Percentiles rank a stretch among this genome's conserved stretches.
These are phyloP conservation scores for Lepus townsendii DNA, from an alignment of 2,797 vertebrate species.

Conservation along the genomic window DNA sequence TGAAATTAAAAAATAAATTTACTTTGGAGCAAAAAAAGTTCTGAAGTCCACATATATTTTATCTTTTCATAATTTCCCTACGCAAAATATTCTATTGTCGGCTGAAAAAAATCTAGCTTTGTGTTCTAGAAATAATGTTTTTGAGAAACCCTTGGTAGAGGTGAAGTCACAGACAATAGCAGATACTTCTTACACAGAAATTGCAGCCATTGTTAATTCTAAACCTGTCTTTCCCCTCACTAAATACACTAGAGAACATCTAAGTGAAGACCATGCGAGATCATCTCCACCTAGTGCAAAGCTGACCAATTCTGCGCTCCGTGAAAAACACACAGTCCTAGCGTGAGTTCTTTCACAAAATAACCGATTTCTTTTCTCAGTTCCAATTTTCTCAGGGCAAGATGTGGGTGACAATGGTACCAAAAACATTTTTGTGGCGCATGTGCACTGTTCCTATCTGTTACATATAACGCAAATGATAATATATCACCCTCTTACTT, in stretches of 20 bases:
- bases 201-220: background rate
- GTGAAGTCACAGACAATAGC: background rate
- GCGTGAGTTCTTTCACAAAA: background rate
- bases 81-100: constrained; percentile 1
- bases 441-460: background rate
- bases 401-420: background rate
- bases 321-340: background rate
- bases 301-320: background rate
- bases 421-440: background rate
- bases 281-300: constrained; percentile 4
- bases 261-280: constrained; percentile 1
- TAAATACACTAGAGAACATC: background rate
- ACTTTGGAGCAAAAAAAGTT: too few species aligned
- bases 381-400: background rate
- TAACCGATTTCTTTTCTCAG: background rate
- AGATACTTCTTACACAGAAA: background rate
- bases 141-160: background rate
- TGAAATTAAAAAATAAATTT: too few species aligned
- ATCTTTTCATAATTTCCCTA: background rate
- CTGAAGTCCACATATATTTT: too few species aligned
- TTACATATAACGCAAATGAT: background rate
- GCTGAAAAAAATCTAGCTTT: background rate
- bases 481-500: background rate
- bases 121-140: background rate
- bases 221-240: constrained; percentile 27